These are phyloP conservation scores for Dendrophyllia cribrosa DNA, from an alignment of 64 coral and sea anemone genomes.

Conservation along the genomic window DNA sequence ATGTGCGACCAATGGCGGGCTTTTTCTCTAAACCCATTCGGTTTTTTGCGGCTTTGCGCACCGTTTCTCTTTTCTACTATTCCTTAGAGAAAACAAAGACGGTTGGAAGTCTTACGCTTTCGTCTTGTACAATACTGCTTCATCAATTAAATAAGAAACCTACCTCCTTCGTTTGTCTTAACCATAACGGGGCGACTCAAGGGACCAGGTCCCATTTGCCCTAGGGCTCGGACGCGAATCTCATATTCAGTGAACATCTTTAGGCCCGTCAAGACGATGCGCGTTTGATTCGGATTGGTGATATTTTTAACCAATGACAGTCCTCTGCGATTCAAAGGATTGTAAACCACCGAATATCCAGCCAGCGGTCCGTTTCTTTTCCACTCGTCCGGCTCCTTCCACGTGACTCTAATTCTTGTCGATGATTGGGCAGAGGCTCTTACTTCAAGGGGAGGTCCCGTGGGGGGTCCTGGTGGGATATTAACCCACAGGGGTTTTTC, in stretches of 20 bases:
- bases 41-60: too few relatives aligned
- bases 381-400: constrained; percentile 75
- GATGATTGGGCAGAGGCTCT: constrained; percentile 64
- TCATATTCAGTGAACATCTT: constrained; percentile 76
- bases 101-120: too few relatives aligned
- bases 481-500: constrained; percentile 59
- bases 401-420: constrained; percentile 78
- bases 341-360: constrained; percentile 72
- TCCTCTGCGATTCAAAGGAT: constrained; percentile 22
- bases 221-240: constrained; percentile 70
- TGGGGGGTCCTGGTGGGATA: constrained; percentile 76
- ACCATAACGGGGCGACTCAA: constrained; percentile 59
- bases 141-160: background rate
- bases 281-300: constrained; percentile 65
- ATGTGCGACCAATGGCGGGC: too few relatives aligned
- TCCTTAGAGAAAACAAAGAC: too few relatives aligned
- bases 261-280: constrained; percentile 35
- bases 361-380: constrained; percentile 66
- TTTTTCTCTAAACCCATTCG: too few relatives aligned
- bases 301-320: constrained; percentile 38
- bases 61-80: too few relatives aligned
- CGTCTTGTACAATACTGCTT: too few relatives aligned
- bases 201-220: constrained; percentile 59
- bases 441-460: constrained; percentile 77
- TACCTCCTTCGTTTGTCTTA: constrained; percentile 74